phyloP scores from a whole-genome alignment of 2,888 invertebrate species.

The Epistrophe eligans region DNA sequence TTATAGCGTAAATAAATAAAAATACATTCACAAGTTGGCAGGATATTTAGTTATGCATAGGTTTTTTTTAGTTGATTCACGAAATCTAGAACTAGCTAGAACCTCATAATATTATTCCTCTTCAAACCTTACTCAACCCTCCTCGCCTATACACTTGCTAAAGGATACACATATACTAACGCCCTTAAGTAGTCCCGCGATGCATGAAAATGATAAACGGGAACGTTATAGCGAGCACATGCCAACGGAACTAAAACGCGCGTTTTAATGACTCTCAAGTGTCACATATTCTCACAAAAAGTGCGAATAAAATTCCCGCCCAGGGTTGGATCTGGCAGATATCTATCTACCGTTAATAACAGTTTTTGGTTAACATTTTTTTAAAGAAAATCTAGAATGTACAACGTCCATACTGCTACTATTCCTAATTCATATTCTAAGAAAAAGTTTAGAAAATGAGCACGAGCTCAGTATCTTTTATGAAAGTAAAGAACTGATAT shows the following conservation, averaged over 20 bases:
- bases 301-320: slow-evolving; percentile 30
- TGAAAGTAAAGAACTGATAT: no score
- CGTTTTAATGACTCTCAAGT: slow-evolving; percentile 71
- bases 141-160: not conserved
- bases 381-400: no score
- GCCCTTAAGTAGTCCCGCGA: slow-evolving; percentile 29
- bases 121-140: slow-evolving; percentile 5
- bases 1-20: slow-evolving; percentile 42
- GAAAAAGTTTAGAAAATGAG: no score
- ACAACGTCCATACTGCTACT: no score
- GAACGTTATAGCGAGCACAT: slow-evolving; percentile 39
- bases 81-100: slow-evolving; percentile 19
- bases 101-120: slow-evolving; percentile 16
- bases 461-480: no score
- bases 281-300: slow-evolving; percentile 39
- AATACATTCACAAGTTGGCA: slow-evolving; percentile 38
- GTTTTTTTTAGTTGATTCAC: not conserved
- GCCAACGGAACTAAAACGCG: slow-evolving; percentile 46
- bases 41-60: slow-evolving; percentile 34
- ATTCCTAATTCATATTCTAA: no score
- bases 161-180: not conserved
- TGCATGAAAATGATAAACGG: slow-evolving; percentile 67
- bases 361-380: no score
- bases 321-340: slow-evolving; percentile 23
- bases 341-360: no score